Conservation (phyloP, 2,113 vertebrate genomes). For the Sigmodon hispidus region DNA sequence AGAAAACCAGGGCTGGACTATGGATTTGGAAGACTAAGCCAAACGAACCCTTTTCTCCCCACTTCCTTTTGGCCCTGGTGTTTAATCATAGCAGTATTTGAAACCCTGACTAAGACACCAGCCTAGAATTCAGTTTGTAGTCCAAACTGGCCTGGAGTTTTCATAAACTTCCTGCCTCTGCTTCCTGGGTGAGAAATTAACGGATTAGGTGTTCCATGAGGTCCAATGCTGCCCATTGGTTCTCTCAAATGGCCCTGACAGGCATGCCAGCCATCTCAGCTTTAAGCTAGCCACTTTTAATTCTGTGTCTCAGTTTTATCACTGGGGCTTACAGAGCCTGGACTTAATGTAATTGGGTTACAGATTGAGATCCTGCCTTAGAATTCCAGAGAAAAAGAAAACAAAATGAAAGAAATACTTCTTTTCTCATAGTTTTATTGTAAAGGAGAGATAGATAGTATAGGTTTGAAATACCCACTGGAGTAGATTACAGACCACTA, state of each 20-base stretch:
- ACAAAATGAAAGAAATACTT: neutral
- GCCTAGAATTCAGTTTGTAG: neutral
- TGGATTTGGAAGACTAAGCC: neutral
- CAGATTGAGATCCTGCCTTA: neutral
- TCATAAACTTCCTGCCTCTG: neutral
- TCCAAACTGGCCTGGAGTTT: neutral
- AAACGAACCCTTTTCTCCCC: neutral
- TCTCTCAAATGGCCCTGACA: neutral
- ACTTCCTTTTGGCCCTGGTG: neutral
- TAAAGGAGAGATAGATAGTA: neutral
- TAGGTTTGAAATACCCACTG: neutral
- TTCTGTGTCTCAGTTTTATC: neutral
- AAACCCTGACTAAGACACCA: neutral
- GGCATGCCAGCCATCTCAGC: neutral
- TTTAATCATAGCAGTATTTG: neutral
- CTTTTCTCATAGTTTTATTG: neutral
- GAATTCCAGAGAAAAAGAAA: neutral
- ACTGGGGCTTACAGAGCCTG: neutral
- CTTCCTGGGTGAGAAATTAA: neutral
- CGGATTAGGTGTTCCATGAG: neutral
- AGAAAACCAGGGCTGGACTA: neutral
- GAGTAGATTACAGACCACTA: neutral
- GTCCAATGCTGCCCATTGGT: neutral
- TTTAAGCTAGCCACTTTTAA: neutral
- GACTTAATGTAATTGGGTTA: no score